Evolutionary conservation across 1,140 invertebrate genomes (phyloP), one percentile per base, ranked within the genome.

Genomic region (Marisa cornuarietis): DNA sequence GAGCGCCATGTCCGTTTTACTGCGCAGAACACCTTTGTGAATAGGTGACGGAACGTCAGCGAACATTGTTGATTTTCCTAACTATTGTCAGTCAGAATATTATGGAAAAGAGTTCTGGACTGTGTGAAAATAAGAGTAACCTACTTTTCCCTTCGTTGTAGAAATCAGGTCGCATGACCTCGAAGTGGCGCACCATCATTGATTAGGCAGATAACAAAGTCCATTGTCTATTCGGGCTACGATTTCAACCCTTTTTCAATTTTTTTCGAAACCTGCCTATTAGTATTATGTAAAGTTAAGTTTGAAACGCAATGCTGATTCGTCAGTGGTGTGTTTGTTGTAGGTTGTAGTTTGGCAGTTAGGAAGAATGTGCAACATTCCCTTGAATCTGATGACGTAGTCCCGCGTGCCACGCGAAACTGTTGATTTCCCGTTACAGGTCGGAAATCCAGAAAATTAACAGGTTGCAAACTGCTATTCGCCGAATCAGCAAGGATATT

Each of bases 121-220:
- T 42, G 22, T 79, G 16, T 72, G 31, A 42, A 42, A 42, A 42
- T 58, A 72, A 20, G 54, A 72, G 10, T 62, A 79, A 66, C 69
- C 65, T 18, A 42, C 61, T 61, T 72, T 58, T 49, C 10, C 24
- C 24, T 11, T 71, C 68, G 24, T 62, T 71, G 68, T 61, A 68
- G 62, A 82, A 82, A 82, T 76, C 76, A 78, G 81, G 81, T 82
- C 81, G 79, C 79, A 54, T 82, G 81, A 82, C 81, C 81, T 82
- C 81, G 74, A 76, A 74, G 52, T 76, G 62, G 65, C 63, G 24
- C 58, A n/a, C 61, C 49, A 66, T 73, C 78, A 68, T 71, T 69
- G 81, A 79, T 79, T 71, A 52, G 54, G 54, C 68, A 20, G 14
- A 79, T 51, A 79, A 79, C 77, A 79, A 71, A 72, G 68, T 71